Conservation (phyloP, 2,113 vertebrate species). For the Struthio camelus region DNA sequence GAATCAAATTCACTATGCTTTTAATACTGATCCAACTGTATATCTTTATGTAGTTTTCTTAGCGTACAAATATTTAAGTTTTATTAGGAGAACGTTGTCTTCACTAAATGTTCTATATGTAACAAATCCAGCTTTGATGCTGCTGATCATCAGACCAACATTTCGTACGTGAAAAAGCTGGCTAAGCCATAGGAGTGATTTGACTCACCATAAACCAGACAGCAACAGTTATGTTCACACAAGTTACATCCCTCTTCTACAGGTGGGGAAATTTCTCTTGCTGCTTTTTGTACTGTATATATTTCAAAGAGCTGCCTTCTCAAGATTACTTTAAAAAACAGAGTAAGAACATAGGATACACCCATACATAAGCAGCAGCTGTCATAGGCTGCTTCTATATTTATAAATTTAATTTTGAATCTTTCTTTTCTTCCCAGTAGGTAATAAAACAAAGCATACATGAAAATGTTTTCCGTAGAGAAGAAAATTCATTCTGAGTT, state of each 20-base stretch:
- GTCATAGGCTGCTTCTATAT: constrained; percentile 1
- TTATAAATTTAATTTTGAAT: not conserved
- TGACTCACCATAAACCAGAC: constrained; percentile 13
- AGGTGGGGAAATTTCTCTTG: constrained; percentile 1
- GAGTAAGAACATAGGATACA: not conserved
- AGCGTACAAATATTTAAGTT: not conserved
- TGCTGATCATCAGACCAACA: constrained; percentile 47
- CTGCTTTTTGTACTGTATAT: not conserved
- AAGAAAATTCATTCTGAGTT: constrained; percentile 33
- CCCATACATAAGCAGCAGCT: constrained; percentile 22
- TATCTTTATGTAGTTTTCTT: not conserved
- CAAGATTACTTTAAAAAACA: constrained; percentile 30
- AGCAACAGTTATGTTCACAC: constrained; percentile 31
- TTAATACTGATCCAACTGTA: constrained; percentile 9
- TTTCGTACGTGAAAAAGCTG: constrained; percentile 25
- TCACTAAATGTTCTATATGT: constrained; percentile 44
- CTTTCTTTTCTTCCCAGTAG: not conserved
- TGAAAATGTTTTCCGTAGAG: not conserved
- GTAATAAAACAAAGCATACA: not conserved
- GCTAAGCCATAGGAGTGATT: not conserved
- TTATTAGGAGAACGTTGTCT: constrained; percentile 38
- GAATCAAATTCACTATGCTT: constrained; percentile 13
- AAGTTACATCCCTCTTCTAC: not conserved
- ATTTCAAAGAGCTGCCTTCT: constrained; percentile 42
- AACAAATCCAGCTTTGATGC: constrained; percentile 52